Base-by-base conservation (phyloP, 2,888 invertebrate genomes). In the Apantesis nais region DNA sequence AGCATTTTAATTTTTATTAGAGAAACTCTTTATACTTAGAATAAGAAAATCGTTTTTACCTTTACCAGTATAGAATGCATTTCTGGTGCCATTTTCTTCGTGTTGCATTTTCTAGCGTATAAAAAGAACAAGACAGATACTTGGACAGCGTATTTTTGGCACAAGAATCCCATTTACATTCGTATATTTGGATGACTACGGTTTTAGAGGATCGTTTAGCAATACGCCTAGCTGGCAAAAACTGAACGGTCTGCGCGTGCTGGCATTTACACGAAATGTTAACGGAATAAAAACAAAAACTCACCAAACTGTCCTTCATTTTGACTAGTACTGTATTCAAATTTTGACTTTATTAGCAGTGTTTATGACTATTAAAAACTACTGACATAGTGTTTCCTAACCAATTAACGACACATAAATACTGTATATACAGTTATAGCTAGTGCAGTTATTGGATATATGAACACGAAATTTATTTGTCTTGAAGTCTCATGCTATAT, bases 81-180 rank as follows among this genome's bases (percentile, higher is more conserved):
- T 77, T 77, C 71, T 68, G 62, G 70, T 66, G 73, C 70, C 63
- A 72, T 80, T 77, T 74, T 80, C 67, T 78, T 74, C 74, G 66
- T 75, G 71, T 75, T 81, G 81, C 80, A 79, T 79, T 81, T 80
- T 78, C 79, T 78, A 67, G 72, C 70, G 68, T 74, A 68, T 75
- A 75, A 82, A 82, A 80, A 76, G 72, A 79, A 72, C 63, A 39
- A 67, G 68, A 73, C 63, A 37, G 55, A 73, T 76, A 71, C 78
- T 74, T 75, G 66, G 74, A 70, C 75, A 64, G 71, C 66, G 74
- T 82, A 82, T 82, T 82, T 78, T 80, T 80, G 79, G 82, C 80
- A 78, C 78, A 74, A 79, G 82, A 73, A 68, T 78, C 73, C 75
- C 74, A 74, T 81, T 75, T 73, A 74, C 74, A 70, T 71, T 69